phyloP scores from a whole-genome alignment of 2,888 invertebrate species.

The Labia minor region DNA sequence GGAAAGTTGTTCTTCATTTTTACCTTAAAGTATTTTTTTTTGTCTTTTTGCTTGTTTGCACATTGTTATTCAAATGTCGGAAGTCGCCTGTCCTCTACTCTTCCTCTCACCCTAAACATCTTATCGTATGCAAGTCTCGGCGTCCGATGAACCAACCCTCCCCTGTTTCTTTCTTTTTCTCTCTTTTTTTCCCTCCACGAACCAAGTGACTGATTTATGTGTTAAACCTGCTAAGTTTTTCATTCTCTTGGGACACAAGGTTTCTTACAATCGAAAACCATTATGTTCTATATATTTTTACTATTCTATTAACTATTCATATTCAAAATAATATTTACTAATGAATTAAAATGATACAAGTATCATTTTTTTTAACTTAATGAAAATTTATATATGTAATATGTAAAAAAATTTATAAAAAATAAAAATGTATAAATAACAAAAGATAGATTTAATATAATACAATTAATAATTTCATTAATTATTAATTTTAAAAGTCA shows the following conservation, averaged over 20 bases:
- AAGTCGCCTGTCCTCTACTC: neutral
- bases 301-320: neutral
- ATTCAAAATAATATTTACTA: too few species aligned
- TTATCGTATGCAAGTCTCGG: neutral
- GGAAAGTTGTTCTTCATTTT: too few species aligned
- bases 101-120: neutral
- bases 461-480: too few species aligned
- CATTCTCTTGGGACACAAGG: neutral
- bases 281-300: neutral
- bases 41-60: neutral
- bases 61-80: constrained; percentile 1
- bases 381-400: too few species aligned
- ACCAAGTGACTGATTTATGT: constrained; percentile 7
- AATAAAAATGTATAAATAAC: too few species aligned
- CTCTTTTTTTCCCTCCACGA: neutral
- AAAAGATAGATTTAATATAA: too few species aligned
- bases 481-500: too few species aligned
- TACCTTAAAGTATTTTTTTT: neutral
- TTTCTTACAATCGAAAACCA: constrained; percentile 2
- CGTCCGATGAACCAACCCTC: neutral
- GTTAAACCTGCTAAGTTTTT: neutral
- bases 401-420: too few species aligned
- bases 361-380: too few species aligned
- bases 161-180: neutral
- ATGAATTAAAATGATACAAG: too few species aligned